Evolutionary conservation across 2,797 vertebrate species (phyloP), one percentile per base, ranked within the genome.

Genomic region (Chelmon rostratus): DNA sequence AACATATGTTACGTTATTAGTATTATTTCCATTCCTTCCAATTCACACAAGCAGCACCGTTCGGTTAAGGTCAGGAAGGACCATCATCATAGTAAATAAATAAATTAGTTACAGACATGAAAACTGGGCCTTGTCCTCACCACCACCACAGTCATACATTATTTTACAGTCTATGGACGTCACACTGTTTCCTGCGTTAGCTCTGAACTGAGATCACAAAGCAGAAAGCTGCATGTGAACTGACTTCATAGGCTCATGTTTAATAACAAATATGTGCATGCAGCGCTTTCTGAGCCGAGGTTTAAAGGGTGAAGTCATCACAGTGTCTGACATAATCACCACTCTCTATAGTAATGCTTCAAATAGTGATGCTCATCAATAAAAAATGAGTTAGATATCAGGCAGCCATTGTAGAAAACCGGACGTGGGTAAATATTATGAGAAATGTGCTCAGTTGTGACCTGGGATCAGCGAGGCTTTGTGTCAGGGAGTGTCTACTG

Each of bases 351-450:
- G 2, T 50, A 50, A 15, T 61, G 6, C 42, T 49, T 15, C 11
- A n/a, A 61, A 61, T 25, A 19, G n/a, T 71, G 21, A 18, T 38
- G 25, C 64, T 23, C 10, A 56, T 46, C n/a, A 10, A 62, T 10
- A 62, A 66, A 40, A 46, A 10, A 10, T 12, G 6, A 0, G n/a
- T 57, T 18, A n/a, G 75, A n/a, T 37, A 42, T 64, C 38, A 47
- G 23, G 13, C 23, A 21, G 12, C 16, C 40, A 9, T 10, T 53
- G 49, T 57, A 38, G 3, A 72, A 62, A 57, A 6, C 44, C 16
- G 12, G 73, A 28, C 10, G n/a, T 38, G 31, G 12, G 59, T 66
- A 66, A 65, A 78, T 71, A 67, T 75, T 40, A 16, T 76, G 42
- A 57, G 35, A 75, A 57, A 61, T 50, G 31, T 42, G 33, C 53